Conservation (phyloP, 2,797 vertebrate species). For the Lepilemur ruficaudatus region DNA sequence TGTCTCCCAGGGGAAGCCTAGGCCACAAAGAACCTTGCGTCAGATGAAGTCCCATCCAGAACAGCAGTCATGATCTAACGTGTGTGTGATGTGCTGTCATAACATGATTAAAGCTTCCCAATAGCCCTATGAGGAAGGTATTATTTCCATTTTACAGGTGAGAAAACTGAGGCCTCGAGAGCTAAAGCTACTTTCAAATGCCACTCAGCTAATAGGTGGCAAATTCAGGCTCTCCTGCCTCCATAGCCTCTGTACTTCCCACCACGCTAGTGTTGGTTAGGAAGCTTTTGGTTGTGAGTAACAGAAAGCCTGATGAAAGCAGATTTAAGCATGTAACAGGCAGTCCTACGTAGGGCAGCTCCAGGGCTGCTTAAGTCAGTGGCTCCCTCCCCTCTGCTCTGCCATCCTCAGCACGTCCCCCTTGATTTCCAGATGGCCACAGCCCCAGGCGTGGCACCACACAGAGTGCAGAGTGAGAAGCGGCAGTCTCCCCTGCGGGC, state of each 20-base stretch:
- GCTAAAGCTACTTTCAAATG: background rate
- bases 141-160: background rate
- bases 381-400: background rate
- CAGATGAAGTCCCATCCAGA: background rate
- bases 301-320: background rate
- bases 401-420: background rate
- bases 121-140: background rate
- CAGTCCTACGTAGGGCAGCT: background rate
- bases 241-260: background rate
- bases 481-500: background rate
- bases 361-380: background rate
- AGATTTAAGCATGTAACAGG: background rate
- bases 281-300: background rate
- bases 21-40: background rate
- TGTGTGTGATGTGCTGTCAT: background rate
- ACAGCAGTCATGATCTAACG: background rate
- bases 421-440: background rate
- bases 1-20: background rate
- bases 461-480: background rate
- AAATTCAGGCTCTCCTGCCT: background rate
- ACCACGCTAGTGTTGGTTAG: background rate
- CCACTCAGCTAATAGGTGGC: background rate
- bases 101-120: background rate
- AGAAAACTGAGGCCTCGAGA: background rate
- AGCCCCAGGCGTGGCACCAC: background rate